These are phyloP conservation scores for Oreochromis aureus DNA, from an alignment of 2,113 vertebrate genomes.

Conservation along the genomic window DNA sequence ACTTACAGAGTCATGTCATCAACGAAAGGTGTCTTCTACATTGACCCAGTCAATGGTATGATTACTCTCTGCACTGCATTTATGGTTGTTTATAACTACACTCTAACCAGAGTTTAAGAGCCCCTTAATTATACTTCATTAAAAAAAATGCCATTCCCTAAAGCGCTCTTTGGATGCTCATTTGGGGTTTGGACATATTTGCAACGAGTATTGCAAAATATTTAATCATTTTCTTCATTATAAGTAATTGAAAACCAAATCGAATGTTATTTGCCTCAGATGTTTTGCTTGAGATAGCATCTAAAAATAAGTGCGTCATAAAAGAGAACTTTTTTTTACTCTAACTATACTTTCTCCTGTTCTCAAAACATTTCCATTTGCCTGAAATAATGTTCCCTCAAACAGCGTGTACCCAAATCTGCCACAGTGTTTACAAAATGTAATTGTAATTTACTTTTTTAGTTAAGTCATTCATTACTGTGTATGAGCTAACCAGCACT, in stretches of 20 bases:
- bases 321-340: not conserved
- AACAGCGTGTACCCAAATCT: not conserved
- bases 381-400: not conserved
- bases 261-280: slow-evolving; percentile 10
- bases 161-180: not conserved
- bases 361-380: not conserved
- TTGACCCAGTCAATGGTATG: slow-evolving; percentile 88
- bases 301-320: not conserved
- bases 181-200: slow-evolving; percentile 5
- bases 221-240: slow-evolving; percentile 30
- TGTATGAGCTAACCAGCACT: not conserved
- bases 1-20: slow-evolving; percentile 80
- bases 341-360: not conserved
- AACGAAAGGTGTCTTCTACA: slow-evolving; percentile 74
- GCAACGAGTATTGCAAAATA: not conserved
- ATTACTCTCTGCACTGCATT: not conserved
- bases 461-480: not conserved
- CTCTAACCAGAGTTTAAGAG: not conserved
- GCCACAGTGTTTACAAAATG: not conserved
- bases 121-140: not conserved
- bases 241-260: slow-evolving; percentile 11
- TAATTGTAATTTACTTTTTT: not conserved
- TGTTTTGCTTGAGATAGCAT: slow-evolving; percentile 22
- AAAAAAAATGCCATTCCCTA: not conserved
- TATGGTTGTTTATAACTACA: not conserved